phyloP scores from a whole-genome alignment of 1,140 invertebrate species.

The Pseudomyrmex concolor region DNA sequence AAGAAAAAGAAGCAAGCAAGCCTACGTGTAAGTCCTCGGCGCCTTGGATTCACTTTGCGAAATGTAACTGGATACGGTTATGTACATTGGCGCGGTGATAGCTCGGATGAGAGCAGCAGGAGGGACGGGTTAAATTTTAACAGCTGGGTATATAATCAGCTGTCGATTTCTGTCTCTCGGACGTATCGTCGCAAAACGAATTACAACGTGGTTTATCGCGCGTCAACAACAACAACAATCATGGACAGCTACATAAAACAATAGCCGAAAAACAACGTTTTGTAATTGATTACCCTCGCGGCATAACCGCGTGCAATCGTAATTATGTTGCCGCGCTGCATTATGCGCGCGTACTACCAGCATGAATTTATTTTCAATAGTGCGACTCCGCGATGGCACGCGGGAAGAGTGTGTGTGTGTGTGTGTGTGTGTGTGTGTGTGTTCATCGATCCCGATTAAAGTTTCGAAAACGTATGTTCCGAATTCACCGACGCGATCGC shows the following conservation, averaged over 20 bases:
- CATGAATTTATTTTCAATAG: constrained; percentile 42
- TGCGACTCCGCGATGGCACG: not conserved
- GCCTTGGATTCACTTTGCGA: constrained; percentile 21
- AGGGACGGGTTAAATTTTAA: constrained; percentile 1
- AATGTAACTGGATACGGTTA: not conserved
- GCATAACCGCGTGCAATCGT: constrained; percentile 48
- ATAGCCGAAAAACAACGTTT: constrained; percentile 52
- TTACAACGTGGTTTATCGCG: constrained; percentile 11
- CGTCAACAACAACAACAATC: constrained; percentile 10
- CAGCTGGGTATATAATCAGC: constrained; percentile 17
- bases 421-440: no score
- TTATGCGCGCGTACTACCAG: constrained; percentile 10
- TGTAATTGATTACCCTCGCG: constrained; percentile 40
- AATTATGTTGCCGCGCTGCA: constrained; percentile 45
- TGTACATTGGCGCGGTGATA: not conserved
- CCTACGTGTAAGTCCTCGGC: not conserved
- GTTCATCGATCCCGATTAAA: constrained; percentile 55
- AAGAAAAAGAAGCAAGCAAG: constrained; percentile 22
- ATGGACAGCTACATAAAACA: constrained; percentile 33
- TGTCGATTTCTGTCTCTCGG: constrained; percentile 20
- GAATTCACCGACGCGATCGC: constrained; percentile 32
- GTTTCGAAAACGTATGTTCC: constrained; percentile 50
- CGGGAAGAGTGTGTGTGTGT: no score
- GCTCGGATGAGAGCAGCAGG: not conserved
- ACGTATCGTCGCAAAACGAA: constrained; percentile 1